A percentile compares a stretch with the other conserved stretches of the same genome.
Evolutionary conservation across 2,797 vertebrate species (phyloP).

Genomic region (Platalea minor): DNA sequence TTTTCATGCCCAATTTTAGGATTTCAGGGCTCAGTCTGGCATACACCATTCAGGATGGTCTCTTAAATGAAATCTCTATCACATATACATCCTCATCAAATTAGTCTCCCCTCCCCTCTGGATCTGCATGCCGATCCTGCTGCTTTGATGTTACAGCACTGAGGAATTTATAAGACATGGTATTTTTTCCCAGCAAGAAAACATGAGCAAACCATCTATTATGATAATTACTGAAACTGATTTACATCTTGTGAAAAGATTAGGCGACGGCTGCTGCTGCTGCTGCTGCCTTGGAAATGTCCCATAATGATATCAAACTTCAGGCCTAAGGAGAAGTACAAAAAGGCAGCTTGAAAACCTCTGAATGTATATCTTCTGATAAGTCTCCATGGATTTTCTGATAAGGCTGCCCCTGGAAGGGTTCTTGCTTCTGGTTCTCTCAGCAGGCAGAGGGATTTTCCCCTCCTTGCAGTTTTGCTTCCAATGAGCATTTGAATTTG

Average conservation of each 20-base stretch:
- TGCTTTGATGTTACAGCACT: slow-evolving; percentile 65
- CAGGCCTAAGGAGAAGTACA: slow-evolving; percentile 53
- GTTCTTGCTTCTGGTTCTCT: slow-evolving; percentile 29
- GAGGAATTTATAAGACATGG: slow-evolving; percentile 65
- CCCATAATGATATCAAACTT: slow-evolving; percentile 53
- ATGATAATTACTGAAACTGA: slow-evolving; percentile 70
- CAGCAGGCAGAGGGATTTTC: background rate
- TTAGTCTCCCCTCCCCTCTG: slow-evolving; percentile 52
- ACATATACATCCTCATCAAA: slow-evolving; percentile 38
- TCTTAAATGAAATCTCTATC: slow-evolving; percentile 42
- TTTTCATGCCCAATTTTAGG: background rate
- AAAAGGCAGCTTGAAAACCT: slow-evolving; percentile 44
- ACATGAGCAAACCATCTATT: slow-evolving; percentile 60
- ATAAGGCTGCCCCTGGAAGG: slow-evolving; percentile 37
- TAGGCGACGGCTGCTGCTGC: background rate
- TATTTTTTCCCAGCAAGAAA: slow-evolving; percentile 64
- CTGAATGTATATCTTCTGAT: slow-evolving; percentile 46
- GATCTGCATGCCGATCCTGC: background rate
- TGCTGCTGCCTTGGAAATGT: slow-evolving; percentile 19
- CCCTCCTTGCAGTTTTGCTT: background rate
- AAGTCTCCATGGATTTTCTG: slow-evolving; percentile 45
- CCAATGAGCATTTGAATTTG: background rate
- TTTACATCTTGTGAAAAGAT: slow-evolving; percentile 69
- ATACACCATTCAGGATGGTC: background rate
- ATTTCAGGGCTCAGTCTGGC: background rate